phyloP scores from a whole-genome alignment of 2,113 vertebrate genomes.

The Tachycineta bicolor region DNA sequence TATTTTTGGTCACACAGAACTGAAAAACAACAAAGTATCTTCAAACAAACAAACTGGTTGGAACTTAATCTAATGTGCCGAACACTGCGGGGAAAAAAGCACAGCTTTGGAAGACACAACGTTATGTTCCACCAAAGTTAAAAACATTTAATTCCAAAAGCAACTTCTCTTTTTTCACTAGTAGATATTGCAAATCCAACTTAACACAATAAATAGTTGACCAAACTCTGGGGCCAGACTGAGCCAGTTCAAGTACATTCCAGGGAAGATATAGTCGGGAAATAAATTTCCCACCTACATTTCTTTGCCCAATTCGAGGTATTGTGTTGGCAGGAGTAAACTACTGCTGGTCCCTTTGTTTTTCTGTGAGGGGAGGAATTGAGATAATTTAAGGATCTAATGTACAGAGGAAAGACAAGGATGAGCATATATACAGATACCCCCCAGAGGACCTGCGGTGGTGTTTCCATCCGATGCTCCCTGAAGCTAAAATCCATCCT shows the following conservation, averaged over 20 bases:
- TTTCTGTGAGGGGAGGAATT: slow-evolving; percentile 31
- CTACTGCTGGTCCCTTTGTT: slow-evolving; percentile 3
- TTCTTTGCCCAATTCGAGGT: not conserved
- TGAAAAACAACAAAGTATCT: not conserved
- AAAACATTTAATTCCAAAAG: not conserved
- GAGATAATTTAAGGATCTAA: slow-evolving; percentile 64
- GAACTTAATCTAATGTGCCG: not conserved
- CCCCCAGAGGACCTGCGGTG: not conserved
- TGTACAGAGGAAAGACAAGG: slow-evolving; percentile 23
- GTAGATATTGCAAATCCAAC: not conserved
- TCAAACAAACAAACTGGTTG: not conserved
- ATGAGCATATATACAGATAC: not conserved
- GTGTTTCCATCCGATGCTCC: not conserved
- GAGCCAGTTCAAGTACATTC: not conserved
- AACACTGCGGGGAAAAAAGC: not conserved
- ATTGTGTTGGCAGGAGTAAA: not conserved
- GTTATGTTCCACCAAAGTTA: not conserved
- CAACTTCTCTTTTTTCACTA: not conserved
- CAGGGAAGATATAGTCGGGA: not conserved
- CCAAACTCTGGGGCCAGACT: not conserved
- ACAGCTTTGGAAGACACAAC: not conserved
- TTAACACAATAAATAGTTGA: slow-evolving; percentile 54
- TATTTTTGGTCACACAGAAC: not conserved
- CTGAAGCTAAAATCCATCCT: not conserved
- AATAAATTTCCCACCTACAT: not conserved